These are phyloP conservation scores for Pangasianodon hypophthalmus DNA, from an alignment of 2,113 vertebrate genomes.

Conservation along the genomic window DNA sequence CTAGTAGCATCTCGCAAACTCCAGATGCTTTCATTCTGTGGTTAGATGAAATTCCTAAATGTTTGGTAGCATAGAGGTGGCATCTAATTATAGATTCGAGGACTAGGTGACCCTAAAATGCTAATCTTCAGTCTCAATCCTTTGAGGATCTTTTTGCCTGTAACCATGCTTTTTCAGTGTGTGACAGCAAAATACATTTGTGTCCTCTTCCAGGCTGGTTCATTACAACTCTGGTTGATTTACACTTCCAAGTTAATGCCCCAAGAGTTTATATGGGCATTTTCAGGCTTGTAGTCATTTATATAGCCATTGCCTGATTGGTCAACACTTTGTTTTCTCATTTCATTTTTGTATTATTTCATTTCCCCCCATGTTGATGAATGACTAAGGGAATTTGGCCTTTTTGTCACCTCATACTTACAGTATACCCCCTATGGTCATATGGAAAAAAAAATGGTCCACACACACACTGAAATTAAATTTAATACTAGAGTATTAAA, in stretches of 20 bases:
- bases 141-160: background rate
- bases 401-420: background rate
- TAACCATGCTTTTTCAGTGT: background rate
- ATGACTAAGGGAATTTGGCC: background rate
- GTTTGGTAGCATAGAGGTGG: background rate
- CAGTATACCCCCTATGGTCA: background rate
- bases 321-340: background rate
- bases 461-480: background rate
- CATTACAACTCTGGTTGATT: background rate
- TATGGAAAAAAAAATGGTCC: background rate
- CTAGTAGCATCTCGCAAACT: background rate
- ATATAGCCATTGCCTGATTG: background rate
- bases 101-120: background rate
- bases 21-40: background rate
- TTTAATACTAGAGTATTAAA: background rate
- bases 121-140: background rate
- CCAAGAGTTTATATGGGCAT: background rate
- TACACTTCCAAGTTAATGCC: background rate
- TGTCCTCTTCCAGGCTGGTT: background rate
- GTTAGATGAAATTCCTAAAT: background rate
- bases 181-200: background rate
- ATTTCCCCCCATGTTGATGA: background rate
- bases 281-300: background rate
- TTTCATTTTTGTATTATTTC: background rate
- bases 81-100: background rate